phyloP scores from a whole-genome alignment of 2,888 invertebrate genomes.

The Trichopoda pennipes region DNA sequence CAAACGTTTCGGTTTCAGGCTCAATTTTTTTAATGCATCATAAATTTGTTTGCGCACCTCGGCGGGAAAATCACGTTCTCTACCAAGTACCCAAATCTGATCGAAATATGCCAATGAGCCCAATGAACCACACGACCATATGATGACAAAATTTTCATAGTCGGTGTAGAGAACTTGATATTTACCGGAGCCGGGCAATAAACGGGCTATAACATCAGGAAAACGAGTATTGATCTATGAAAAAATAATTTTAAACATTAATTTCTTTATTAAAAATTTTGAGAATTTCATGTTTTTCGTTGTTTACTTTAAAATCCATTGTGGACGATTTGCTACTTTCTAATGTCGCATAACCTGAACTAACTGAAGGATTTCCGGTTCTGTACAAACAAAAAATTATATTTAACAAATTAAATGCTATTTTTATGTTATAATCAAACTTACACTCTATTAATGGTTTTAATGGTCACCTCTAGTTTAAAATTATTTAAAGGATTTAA shows the following conservation, averaged over 20 bases:
- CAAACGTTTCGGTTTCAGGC: constrained; percentile 86
- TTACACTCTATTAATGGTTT: constrained; percentile 86
- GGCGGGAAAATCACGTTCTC: constrained; percentile 85
- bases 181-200: constrained; percentile 87
- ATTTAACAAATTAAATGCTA: not conserved
- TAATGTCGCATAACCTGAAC: constrained; percentile 85
- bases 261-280: not conserved
- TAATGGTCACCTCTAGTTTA: constrained; percentile 84
- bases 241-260: not conserved
- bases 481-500: constrained; percentile 83
- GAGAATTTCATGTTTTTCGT: not conserved
- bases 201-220: constrained; percentile 85
- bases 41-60: constrained; percentile 85
- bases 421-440: constrained; percentile 66
- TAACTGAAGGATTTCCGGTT: constrained; percentile 84
- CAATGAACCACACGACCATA: constrained; percentile 88
- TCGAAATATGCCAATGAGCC: constrained; percentile 83
- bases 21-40: constrained; percentile 83
- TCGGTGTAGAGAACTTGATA: constrained; percentile 88
- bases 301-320: constrained; percentile 80
- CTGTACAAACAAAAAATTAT: constrained; percentile 80
- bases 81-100: constrained; percentile 87
- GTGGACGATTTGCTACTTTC: constrained; percentile 82
- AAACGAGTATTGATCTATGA: constrained; percentile 84
- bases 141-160: constrained; percentile 86